Percentiles rank a stretch among this genome's conserved stretches.
These are phyloP conservation scores for Tokudaia muenninki DNA, from an alignment of 2,797 vertebrate genomes.

Conservation along the genomic window DNA sequence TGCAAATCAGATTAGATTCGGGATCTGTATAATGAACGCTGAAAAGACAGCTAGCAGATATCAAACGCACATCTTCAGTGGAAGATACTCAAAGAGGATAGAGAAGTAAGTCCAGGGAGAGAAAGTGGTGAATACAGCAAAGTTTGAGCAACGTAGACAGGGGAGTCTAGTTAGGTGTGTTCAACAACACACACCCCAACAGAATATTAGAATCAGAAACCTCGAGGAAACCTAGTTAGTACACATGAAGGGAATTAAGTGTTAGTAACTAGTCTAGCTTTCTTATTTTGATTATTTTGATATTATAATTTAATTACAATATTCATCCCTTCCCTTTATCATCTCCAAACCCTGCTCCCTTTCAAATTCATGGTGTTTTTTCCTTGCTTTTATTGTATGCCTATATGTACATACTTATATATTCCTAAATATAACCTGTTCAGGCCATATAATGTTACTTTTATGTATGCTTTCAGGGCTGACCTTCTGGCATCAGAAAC, in stretches of 20 bases:
- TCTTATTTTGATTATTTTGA: background rate
- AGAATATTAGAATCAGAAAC: conserved; percentile 60
- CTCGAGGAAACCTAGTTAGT: conserved; percentile 33
- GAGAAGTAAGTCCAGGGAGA: conserved; percentile 34
- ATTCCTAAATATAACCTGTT: background rate
- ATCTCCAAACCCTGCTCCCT: background rate
- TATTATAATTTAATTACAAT: background rate
- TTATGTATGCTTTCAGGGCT: background rate
- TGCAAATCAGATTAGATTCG: conserved; percentile 50
- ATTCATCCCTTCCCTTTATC: background rate
- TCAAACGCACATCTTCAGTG: background rate
- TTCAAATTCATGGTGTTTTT: background rate
- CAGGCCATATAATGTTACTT: background rate
- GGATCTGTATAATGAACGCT: background rate
- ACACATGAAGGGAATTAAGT: conserved; percentile 23
- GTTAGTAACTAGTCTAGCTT: conserved; percentile 33
- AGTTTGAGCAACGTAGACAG: background rate
- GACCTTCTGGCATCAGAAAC: background rate
- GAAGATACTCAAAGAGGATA: conserved; percentile 8
- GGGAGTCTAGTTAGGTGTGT: background rate
- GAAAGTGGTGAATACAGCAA: conserved; percentile 10
- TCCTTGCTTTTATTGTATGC: background rate
- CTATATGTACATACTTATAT: background rate
- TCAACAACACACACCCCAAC: background rate
- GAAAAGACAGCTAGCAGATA: conserved; percentile 39